Base-by-base conservation (phyloP, 2,113 vertebrate genomes). In the Gyps fulvus region DNA sequence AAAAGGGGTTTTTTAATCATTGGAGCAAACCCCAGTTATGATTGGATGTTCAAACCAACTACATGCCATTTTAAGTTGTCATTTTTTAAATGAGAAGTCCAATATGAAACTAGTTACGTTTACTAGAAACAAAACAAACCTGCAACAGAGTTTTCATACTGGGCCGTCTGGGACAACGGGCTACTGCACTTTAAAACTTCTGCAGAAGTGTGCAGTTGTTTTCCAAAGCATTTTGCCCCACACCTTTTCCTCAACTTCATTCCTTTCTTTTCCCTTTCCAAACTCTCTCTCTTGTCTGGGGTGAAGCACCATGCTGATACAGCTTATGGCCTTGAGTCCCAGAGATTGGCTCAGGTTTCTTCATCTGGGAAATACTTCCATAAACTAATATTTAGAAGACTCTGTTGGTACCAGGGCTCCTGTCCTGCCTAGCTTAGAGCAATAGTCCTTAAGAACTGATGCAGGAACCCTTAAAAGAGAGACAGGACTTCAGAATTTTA, bases 131-230 rank as follows among this genome's bases (percentile, higher is more conserved):
- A 27, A 81, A 83, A 22, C 13, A 16, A 87, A 66, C 11, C 27
- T 58, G 36, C 25, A 61, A 16, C 6, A 21, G 55, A 29, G 13
- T 65, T 87, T 62, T 76, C 8, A 2, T 57, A 42, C 9, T 47
- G 55, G 55, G 36, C 42, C 40, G 1, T 11, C 12, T 1, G 71
- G 18, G 20, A 16, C 23, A 67, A 20, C 1, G 0, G 26, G 23
- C 55, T 61, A 23, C 42, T 61, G 42, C 29, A 50, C 29, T 84
- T 92, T 10, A 59, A 65, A 85, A 71, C 8, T n/a, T 69, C 16
- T 76, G 31, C 14, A 49, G 50, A 2, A 4, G 3, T 25, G 14
- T 74, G 57, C 29, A 54, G 1, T 16, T 61, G 23, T 72, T 76
- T 76, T 36, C 49, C 16, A 77, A 73, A 83, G n/a, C 22, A 16